phyloP scores from a whole-genome alignment of 2,888 invertebrate genomes.

The Limulus polyphemus region DNA sequence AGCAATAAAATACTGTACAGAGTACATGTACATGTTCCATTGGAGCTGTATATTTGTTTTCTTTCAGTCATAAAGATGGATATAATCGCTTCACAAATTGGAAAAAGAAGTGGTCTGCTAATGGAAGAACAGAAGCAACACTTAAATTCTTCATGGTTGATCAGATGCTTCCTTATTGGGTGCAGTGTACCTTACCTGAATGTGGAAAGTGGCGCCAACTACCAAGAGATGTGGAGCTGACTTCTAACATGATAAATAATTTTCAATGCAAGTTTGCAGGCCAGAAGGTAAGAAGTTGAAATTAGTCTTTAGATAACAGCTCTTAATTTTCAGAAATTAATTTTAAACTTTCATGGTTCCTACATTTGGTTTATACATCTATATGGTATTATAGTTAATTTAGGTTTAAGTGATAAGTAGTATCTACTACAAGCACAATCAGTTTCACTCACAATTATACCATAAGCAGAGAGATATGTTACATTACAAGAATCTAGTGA shows the following conservation, averaged over 20 bases:
- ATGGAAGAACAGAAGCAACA: slow-evolving; percentile 33
- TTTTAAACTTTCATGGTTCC: neutral
- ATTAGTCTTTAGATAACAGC: neutral
- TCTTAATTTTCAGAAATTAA: neutral
- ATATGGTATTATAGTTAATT: neutral
- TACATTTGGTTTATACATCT: neutral
- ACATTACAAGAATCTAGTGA: too few relatives aligned
- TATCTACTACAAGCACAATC: neutral
- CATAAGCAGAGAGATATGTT: too few relatives aligned
- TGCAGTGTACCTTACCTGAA: slow-evolving; percentile 31
- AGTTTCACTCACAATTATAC: too few relatives aligned
- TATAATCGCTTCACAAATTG: slow-evolving; percentile 25
- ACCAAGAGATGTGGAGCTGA: slow-evolving; percentile 13
- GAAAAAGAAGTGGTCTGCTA: slow-evolving; percentile 34
- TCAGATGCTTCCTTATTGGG: slow-evolving; percentile 37
- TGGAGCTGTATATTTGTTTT: too few relatives aligned
- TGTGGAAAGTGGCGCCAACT: slow-evolving; percentile 38
- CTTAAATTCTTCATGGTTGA: slow-evolving; percentile 34
- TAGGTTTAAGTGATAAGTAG: neutral
- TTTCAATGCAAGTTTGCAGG: slow-evolving; percentile 9
- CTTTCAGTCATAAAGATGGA: slow-evolving; percentile 7
- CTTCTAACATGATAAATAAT: slow-evolving; percentile 10
- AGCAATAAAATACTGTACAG: too few relatives aligned
- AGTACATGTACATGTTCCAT: too few relatives aligned
- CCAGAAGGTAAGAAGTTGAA: neutral